Conservation (phyloP, 2,113 vertebrate species). For the Leptodactylus fuscus region DNA sequence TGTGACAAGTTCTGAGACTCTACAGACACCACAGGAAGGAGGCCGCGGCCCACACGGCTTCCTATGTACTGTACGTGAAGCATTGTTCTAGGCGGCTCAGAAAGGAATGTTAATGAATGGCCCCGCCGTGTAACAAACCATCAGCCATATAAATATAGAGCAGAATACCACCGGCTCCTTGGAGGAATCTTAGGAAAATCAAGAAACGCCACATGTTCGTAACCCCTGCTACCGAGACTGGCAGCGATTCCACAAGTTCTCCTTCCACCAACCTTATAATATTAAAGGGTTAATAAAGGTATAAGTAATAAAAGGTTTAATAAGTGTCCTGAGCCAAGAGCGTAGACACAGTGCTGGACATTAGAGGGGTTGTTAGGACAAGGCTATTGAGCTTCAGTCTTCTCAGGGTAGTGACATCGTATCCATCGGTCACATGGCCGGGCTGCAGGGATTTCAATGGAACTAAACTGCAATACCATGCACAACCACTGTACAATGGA, state of each 20-base stretch:
- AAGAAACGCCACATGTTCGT: not conserved
- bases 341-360: too few species aligned
- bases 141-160: not conserved
- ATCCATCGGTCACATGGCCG: too few species aligned
- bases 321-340: too few species aligned
- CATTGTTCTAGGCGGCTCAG: not conserved
- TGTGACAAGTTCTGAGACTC: not conserved
- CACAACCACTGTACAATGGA: too few species aligned
- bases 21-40: not conserved
- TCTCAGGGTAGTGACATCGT: too few species aligned
- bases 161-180: not conserved
- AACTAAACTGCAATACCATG: too few species aligned
- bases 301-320: too few species aligned
- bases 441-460: too few species aligned
- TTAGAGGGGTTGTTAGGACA: too few species aligned
- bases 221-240: not conserved
- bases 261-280: not conserved
- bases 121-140: not conserved
- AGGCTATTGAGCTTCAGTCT: too few species aligned
- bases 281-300: too few species aligned
- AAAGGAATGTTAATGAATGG: conserved; percentile 2
- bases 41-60: conserved; percentile 1
- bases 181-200: not conserved
- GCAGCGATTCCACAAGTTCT: not conserved
- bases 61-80: not conserved